phyloP scores from a whole-genome alignment of 2,113 vertebrate species.

The Cebus imitator region DNA sequence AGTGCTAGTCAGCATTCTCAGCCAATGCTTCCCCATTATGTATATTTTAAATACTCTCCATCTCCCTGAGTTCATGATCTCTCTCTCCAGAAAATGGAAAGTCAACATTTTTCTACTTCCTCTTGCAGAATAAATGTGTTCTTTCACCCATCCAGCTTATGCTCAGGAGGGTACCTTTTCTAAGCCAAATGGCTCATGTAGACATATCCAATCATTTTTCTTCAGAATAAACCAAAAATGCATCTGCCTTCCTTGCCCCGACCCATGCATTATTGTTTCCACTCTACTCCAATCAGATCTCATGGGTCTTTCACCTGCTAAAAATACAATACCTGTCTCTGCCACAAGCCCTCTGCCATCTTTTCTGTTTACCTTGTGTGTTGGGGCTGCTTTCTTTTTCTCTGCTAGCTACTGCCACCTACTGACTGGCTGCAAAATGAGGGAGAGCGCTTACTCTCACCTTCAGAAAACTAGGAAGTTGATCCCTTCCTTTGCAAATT shows the following conservation, averaged over 20 bases:
- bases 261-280: background rate
- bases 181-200: background rate
- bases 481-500: background rate
- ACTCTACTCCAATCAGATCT: background rate
- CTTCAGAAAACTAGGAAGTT: background rate
- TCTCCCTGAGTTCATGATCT: accelerated
- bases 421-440: background rate
- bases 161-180: background rate
- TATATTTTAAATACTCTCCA: background rate
- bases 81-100: background rate
- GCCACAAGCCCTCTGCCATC: background rate
- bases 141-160: background rate
- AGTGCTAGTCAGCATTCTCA: background rate
- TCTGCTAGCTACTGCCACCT: background rate
- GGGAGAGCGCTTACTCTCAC: background rate
- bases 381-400: background rate
- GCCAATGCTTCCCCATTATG: background rate
- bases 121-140: background rate
- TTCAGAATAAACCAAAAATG: background rate
- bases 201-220: background rate
- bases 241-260: background rate
- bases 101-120: background rate
- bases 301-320: background rate
- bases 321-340: background rate
- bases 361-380: background rate